Conservation (phyloP, 2,797 vertebrate species). For the Microchirus variegatus region DNA sequence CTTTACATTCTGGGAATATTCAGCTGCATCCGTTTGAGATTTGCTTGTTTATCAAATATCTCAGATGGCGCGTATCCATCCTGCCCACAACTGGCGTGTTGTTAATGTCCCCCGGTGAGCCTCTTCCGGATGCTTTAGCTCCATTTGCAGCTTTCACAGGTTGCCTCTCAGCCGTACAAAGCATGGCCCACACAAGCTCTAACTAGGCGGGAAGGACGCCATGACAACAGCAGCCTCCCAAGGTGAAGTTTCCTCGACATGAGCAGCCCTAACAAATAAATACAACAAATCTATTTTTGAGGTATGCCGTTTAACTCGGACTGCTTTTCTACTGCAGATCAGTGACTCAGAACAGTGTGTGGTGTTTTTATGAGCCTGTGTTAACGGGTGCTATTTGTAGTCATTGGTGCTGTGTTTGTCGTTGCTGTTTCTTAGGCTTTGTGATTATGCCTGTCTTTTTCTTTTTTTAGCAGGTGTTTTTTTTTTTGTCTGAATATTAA, state of each 20-base stretch:
- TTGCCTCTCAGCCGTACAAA: conserved; percentile 42
- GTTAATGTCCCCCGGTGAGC: conserved; percentile 41
- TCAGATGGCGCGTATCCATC: conserved; percentile 29
- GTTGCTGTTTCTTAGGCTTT: conserved; percentile 53
- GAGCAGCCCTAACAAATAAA: conserved; percentile 49
- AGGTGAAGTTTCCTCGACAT: conserved; percentile 54
- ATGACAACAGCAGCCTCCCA: conserved; percentile 54
- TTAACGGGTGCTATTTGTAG: conserved; percentile 58
- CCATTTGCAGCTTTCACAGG: conserved; percentile 41
- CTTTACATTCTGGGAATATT: conserved; percentile 38
- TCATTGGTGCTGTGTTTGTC: conserved; percentile 47
- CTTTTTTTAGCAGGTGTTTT: conserved; percentile 40
- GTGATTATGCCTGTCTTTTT: conserved; percentile 61
- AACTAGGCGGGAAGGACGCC: conserved; percentile 52
- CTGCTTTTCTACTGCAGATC: conserved; percentile 31
- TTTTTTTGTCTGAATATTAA: conserved; percentile 64
- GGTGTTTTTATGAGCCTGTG: conserved; percentile 60
- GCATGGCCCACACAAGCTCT: conserved; percentile 25
- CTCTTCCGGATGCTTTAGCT: conserved; percentile 32
- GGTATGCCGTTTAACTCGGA: conserved; percentile 35
- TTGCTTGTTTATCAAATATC: conserved; percentile 35
- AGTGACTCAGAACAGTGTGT: conserved; percentile 47
- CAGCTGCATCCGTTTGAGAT: conserved; percentile 4
- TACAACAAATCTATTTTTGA: conserved; percentile 44
- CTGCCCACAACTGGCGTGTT: conserved; percentile 20